A percentile compares a stretch with the other conserved stretches of the same genome.
phyloP scores from a whole-genome alignment of 1,140 invertebrate species.

The Apis laboriosa region DNA sequence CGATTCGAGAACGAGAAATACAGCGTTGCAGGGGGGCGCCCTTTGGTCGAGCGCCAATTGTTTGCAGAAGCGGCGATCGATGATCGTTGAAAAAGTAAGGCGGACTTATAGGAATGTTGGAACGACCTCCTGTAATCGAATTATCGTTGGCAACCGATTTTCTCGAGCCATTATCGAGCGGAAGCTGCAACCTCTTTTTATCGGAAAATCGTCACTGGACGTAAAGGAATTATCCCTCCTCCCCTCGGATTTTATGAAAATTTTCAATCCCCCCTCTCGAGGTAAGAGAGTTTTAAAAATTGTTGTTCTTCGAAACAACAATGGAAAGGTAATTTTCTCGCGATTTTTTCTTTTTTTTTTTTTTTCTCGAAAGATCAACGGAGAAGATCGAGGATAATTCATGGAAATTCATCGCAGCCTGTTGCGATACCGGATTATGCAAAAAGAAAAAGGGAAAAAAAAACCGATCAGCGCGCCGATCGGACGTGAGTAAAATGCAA shows the following conservation, averaged over 20 bases:
- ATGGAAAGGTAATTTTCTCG: no score
- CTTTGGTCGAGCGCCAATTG: conserved; percentile 47
- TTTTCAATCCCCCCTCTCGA: no score
- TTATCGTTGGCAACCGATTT: not conserved
- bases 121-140: not conserved
- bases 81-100: not conserved
- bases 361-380: no score
- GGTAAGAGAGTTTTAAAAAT: no score
- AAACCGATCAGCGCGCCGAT: not conserved
- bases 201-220: no score
- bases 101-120: not conserved
- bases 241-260: no score
- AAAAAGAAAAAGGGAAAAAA: not conserved
- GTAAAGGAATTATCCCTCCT: no score
- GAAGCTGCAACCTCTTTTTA: no score
- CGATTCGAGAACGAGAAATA: not conserved
- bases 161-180: not conserved
- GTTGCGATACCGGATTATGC: conserved; percentile 14
- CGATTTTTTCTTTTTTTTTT: no score
- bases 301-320: no score
- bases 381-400: not conserved
- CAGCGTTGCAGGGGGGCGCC: not conserved
- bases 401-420: conserved; percentile 5
- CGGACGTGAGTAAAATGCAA: not conserved
- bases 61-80: conserved; percentile 39